Percentiles rank a stretch among this genome's conserved stretches.
Conservation (phyloP, 2,888 invertebrate species). For the Rotaria socialis region DNA sequence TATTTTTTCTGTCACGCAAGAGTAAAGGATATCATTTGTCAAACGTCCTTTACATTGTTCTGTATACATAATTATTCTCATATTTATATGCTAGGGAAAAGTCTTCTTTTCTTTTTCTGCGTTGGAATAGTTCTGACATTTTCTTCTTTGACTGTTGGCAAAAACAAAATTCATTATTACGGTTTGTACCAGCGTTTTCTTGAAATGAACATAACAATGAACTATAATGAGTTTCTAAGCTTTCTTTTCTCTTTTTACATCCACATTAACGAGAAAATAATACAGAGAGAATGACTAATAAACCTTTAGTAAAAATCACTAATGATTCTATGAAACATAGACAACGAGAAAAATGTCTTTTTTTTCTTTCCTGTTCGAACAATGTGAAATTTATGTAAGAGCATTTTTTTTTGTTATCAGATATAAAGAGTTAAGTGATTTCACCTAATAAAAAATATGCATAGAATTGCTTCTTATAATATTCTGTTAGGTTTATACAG, state of each 20-base stretch:
- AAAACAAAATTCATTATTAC: not conserved
- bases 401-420: too few species aligned
- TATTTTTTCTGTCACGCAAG: not conserved
- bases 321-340: too few species aligned
- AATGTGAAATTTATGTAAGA: too few species aligned
- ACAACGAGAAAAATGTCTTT: too few species aligned
- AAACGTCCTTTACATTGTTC: not conserved
- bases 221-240: not conserved
- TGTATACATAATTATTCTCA: slow-evolving; percentile 12
- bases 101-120: not conserved
- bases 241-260: not conserved
- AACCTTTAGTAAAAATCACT: too few species aligned
- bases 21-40: not conserved
- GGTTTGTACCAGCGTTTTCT: not conserved
- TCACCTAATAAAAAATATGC: too few species aligned
- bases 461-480: too few species aligned
- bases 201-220: not conserved
- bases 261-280: not conserved
- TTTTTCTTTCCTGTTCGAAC: too few species aligned
- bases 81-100: not conserved
- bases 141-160: not conserved
- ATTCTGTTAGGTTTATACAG: too few species aligned
- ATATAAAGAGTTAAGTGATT: too few species aligned
- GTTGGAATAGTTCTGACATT: not conserved
- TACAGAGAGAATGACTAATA: too few species aligned